Conservation (phyloP, 2,797 vertebrate species). For the Bradypodion ventrale region DNA sequence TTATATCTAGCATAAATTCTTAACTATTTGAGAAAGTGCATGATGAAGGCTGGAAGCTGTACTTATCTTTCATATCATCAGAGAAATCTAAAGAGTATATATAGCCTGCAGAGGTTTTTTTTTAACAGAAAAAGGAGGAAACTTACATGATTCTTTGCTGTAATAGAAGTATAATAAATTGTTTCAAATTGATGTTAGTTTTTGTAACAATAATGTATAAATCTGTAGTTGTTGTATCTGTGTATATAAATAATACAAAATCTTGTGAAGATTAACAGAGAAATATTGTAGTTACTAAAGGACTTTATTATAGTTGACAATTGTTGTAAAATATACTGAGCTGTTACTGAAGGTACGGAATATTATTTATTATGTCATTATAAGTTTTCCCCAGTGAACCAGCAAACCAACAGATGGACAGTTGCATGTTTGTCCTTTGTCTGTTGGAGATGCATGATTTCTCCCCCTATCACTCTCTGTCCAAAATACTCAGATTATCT, state of each 20-base stretch:
- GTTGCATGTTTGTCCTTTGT: background rate
- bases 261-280: slow-evolving; percentile 11
- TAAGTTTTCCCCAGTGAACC: slow-evolving; percentile 3
- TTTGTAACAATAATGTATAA: background rate
- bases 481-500: background rate
- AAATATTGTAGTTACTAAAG: slow-evolving; percentile 1
- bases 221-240: background rate
- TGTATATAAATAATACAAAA: background rate
- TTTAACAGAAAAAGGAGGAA: background rate
- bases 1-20: slow-evolving; percentile 21
- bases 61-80: slow-evolving; percentile 15
- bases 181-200: background rate
- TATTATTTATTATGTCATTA: background rate
- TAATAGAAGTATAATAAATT: background rate
- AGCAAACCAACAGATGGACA: background rate
- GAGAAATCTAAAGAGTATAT: background rate
- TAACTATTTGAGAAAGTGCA: slow-evolving; percentile 10
- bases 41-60: slow-evolving; percentile 12
- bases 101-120: background rate
- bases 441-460: background rate
- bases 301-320: slow-evolving; percentile 18
- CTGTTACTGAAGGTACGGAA: slow-evolving; percentile 9
- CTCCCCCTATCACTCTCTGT: background rate
- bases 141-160: slow-evolving; percentile 2
- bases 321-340: slow-evolving; percentile 5